Evolutionary conservation across 2,113 vertebrate species (phyloP).

Genomic region (Thamnaconus septentrionalis): DNA sequence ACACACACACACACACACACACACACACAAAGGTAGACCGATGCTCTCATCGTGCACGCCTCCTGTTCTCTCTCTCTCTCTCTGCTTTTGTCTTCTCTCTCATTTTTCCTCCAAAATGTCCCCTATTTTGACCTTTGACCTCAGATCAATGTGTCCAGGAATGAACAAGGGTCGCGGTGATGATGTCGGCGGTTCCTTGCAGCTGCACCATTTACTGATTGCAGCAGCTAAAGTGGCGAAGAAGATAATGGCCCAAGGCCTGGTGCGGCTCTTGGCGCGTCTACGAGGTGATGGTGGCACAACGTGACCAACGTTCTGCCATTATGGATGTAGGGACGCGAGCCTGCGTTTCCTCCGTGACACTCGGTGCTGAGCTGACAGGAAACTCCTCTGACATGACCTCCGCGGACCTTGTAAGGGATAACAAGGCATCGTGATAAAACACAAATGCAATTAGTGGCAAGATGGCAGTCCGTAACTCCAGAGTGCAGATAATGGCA

Average conservation of each 20-base stretch:
- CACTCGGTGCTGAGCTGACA: constrained; percentile 42
- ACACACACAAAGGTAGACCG: too few relatives aligned
- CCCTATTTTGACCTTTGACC: constrained; percentile 34
- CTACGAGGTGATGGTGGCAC: constrained; percentile 38
- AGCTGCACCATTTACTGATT: constrained; percentile 54
- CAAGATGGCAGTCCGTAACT: constrained; percentile 35
- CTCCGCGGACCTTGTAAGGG: constrained; percentile 42
- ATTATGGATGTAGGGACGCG: constrained; percentile 26
- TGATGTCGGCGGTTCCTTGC: constrained; percentile 17
- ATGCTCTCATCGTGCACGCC: too few relatives aligned
- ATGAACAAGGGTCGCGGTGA: constrained; percentile 13
- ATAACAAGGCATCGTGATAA: constrained; percentile 66
- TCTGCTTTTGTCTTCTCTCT: constrained; percentile 9
- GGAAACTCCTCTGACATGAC: constrained; percentile 47
- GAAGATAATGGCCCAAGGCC: constrained; percentile 54
- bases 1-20: too few relatives aligned
- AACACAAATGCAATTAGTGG: constrained; percentile 62
- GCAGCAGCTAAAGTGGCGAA: constrained; percentile 41
- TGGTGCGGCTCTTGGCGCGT: constrained; percentile 30
- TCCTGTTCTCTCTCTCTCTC: too few relatives aligned
- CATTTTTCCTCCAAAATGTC: not conserved
- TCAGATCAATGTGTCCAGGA: constrained; percentile 28
- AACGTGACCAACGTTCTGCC: constrained; percentile 34
- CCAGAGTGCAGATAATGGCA: constrained; percentile 41
- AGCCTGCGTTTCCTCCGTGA: constrained; percentile 30